These are phyloP conservation scores for Agrypnus murinus DNA, from an alignment of 2,888 invertebrate genomes.

Conservation along the genomic window DNA sequence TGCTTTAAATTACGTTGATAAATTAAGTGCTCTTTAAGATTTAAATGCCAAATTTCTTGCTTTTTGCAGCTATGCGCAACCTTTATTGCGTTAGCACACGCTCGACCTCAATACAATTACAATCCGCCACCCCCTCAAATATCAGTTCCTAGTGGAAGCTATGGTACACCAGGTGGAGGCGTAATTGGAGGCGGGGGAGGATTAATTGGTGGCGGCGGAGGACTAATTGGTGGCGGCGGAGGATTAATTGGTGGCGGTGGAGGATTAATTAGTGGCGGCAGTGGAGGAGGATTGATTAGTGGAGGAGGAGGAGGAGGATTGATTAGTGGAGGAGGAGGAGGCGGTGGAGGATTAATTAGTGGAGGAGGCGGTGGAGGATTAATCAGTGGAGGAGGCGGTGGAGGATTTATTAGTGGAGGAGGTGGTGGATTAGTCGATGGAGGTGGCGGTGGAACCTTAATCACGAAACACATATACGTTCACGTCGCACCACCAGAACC, in stretches of 20 bases:
- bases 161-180: slow-evolving; percentile 68
- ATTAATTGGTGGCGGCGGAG: slow-evolving; percentile 57
- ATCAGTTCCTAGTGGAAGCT: slow-evolving; percentile 67
- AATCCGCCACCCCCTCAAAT: slow-evolving; percentile 72
- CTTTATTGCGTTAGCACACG: slow-evolving; percentile 75
- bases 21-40: not conserved
- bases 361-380: slow-evolving; percentile 68
- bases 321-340: slow-evolving; percentile 43
- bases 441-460: slow-evolving; percentile 75
- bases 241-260: slow-evolving; percentile 45
- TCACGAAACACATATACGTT: slow-evolving; percentile 91
- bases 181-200: slow-evolving; percentile 52
- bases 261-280: slow-evolving; percentile 61
- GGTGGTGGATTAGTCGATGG: slow-evolving; percentile 71
- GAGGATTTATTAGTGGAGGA: slow-evolving; percentile 67
- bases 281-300: slow-evolving; percentile 56
- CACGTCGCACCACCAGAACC: slow-evolving; percentile 91
- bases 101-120: slow-evolving; percentile 78
- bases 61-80: slow-evolving; percentile 62
- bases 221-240: slow-evolving; percentile 64
- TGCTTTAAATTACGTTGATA: not conserved
- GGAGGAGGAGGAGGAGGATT: slow-evolving; percentile 64
- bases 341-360: slow-evolving; percentile 59
- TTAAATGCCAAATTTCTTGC: not conserved
- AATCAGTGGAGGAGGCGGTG: slow-evolving; percentile 71